Conservation (phyloP, 1,140 invertebrate species). For the Drosophila takahashii region DNA sequence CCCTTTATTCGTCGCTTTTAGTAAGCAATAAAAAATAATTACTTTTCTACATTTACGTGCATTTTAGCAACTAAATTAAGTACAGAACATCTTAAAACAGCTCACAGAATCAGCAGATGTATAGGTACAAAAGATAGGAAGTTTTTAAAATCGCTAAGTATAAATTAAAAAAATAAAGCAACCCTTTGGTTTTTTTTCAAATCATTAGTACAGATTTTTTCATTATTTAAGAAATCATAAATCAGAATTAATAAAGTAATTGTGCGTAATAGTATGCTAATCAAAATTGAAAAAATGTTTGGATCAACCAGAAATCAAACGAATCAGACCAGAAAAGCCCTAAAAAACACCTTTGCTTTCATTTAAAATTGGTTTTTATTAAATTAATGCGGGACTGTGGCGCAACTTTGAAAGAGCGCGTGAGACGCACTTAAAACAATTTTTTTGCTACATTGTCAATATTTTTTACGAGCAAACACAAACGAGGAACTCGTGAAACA, state of each 20-base stretch:
- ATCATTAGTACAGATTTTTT: not conserved
- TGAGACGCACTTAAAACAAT: slow-evolving; percentile 29
- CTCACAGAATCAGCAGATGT: not conserved
- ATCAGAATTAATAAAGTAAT: no score
- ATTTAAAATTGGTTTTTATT: slow-evolving; percentile 48
- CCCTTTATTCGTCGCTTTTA: not conserved
- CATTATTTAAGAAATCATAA: not conserved
- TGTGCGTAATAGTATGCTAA: no score
- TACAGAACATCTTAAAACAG: not conserved
- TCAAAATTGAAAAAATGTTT: no score
- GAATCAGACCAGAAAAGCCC: not conserved
- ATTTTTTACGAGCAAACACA: slow-evolving; percentile 25
- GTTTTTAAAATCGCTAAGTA: not conserved
- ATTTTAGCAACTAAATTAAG: not conserved
- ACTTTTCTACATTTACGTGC: not conserved
- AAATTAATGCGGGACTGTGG: slow-evolving; percentile 25
- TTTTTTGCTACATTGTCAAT: slow-evolving; percentile 44
- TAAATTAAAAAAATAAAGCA: not conserved
- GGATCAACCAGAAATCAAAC: not conserved
- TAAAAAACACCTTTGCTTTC: not conserved
- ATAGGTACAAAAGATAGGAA: no score
- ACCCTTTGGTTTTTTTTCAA: not conserved
- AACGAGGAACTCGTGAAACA: slow-evolving; percentile 27
- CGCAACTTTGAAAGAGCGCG: slow-evolving; percentile 64
- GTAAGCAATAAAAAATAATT: not conserved